Conservation (phyloP, 1,140 invertebrate species). For the Tigriopus japonicus region DNA sequence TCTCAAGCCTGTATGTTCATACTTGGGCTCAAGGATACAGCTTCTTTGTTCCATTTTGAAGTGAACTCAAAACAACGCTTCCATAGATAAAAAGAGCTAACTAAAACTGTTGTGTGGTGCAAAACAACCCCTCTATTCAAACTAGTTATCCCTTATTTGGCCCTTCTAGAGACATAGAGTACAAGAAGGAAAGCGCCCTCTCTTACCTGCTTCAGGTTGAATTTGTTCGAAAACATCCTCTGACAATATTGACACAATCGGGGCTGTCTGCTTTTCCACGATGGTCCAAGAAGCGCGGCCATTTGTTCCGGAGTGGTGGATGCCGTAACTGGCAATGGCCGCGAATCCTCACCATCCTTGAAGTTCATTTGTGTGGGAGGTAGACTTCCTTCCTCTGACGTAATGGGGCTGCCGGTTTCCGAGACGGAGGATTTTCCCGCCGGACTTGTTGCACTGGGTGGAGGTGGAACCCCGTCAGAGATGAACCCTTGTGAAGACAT, state of each 20-base stretch:
- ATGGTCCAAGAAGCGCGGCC: conserved; percentile 10
- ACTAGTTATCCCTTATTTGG: too few relatives aligned
- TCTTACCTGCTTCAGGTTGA: conserved; percentile 27
- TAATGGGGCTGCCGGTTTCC: too few relatives aligned
- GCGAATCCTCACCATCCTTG: not conserved
- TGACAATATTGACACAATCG: conserved; percentile 33
- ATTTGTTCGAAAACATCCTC: conserved; percentile 22
- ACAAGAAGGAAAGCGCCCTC: too few relatives aligned
- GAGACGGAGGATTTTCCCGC: too few relatives aligned
- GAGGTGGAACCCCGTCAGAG: not conserved
- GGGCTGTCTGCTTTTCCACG: conserved; percentile 39
- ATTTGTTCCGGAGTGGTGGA: conserved; percentile 11
- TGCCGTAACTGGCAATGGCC: not conserved
- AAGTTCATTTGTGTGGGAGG: not conserved
- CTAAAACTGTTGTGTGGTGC: too few relatives aligned
- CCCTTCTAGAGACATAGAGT: not conserved
- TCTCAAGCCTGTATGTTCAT: too few relatives aligned
- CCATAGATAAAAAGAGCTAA: too few relatives aligned
- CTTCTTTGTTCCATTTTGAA: too few relatives aligned
- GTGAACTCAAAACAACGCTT: too few relatives aligned
- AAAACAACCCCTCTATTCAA: too few relatives aligned
- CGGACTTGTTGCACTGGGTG: not conserved
- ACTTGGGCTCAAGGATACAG: too few relatives aligned
- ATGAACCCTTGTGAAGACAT: not conserved
- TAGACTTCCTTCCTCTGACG: not conserved